Base-by-base conservation (phyloP, 1,140 invertebrate species). In the Philopotamus ludificatus region DNA sequence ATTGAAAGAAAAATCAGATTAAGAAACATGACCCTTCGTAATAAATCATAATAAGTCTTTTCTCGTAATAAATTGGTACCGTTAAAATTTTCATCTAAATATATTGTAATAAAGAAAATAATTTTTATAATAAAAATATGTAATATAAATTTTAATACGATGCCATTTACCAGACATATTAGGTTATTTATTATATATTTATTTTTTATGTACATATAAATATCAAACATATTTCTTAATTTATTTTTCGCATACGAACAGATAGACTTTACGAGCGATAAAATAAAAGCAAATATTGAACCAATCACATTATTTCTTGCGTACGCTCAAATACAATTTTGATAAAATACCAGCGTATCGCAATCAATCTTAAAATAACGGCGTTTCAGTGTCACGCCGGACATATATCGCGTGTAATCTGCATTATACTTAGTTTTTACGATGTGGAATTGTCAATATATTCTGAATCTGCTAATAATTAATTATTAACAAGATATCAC, bases 381-480 rank as follows among this genome's bases (percentile, higher is more conserved):
- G 3, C 4, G 44, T 47, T 4, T 47, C 4, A 8, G 18, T 47
- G 18, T 47, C 7, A 15, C 8, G 4, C 7, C 18, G 18, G 8
- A 47, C 18, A 16, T 4, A 47, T 47, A 47, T 47, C 10, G 18
- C 7, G 4, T 15, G 4, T 47, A 47, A 47, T 15, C 18, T 47
- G 3, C 10, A 4, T 15, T 15, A 16, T 16, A 47, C 8, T 8
- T 20, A 47, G 8, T 39, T 39, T 39, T 8, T 15, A 15, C 4
- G 18, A 15, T 16, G 44, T 39, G 28, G 4, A 34, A 34, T 34
- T n/a, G n/a, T n/a, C 34, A 39, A 47, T 47, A 8, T 47, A 9
- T 47, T 47, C 44, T 47, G 44, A 47, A 47, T 47, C 44, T 47
- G 44, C 18, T 47, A 47, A 47, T 47, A 47, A 15, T 7, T 4